Evolutionary conservation across 2,113 vertebrate species (phyloP), one percentile per base, ranked within the genome.

Genomic region (Hiodon tergisus): DNA sequence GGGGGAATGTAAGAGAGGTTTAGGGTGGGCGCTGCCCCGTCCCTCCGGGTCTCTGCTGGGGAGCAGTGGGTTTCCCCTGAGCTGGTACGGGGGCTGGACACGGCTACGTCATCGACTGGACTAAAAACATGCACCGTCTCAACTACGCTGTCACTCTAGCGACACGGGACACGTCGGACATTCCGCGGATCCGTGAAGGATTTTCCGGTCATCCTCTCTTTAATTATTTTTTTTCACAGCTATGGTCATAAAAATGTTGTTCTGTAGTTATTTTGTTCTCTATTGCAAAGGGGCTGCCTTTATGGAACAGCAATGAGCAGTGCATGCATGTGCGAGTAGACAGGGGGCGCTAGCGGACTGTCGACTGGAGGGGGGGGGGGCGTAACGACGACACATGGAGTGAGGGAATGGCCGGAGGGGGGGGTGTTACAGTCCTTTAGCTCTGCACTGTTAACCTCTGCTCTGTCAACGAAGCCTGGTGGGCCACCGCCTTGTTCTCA

Each of bases 401-500:
- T 86, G 87, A 83, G 65, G 31, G 7, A 63, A 63, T 67, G 73
- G 50, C 74, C 81, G 78, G 83, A 69, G 65, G 55, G 79, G 80
- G 76, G 83, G 81, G 46, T 3, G 76, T 69, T 79, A 87, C 87
- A 83, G 90, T 87, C 88, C 88, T 95, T 90, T 94, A 99, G 94
- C 97, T 98, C 86, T 96, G 94, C 78, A 96, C 94, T 0, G 94
- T 93, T 73, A 99, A 91, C 85, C 95, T 94, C 92, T 98, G 97
- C 95, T 99, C 97, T 77, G 96, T 99, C 80, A 99, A 91, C 46
- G 92, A 98, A 62, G 97, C 97, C 92, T 99, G 96, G 73, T 99
- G 97, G 60, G 97, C 94, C 31, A 99, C 97, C 58, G 94, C 96
- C 90, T 98, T 99, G 93, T 98, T 99, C 86, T 99, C 97, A 0